Evolutionary conservation across 2,888 invertebrate genomes (phyloP).

Genomic region (Dilophus febrilis): DNA sequence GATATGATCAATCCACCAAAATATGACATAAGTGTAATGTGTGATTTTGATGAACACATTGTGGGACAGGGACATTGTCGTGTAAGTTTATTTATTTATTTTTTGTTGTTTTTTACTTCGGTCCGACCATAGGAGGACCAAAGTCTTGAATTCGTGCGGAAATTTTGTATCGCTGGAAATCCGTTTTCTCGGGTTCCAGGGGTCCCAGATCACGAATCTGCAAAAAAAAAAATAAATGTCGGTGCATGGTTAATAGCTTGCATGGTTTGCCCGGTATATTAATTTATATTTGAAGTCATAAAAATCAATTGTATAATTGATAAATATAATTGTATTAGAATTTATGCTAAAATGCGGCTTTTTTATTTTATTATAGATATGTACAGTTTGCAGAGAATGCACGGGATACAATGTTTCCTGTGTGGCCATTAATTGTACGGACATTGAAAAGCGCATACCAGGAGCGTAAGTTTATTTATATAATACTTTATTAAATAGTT

Average conservation of each 20-base stretch:
- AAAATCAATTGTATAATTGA: not conserved
- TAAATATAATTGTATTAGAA: not conserved
- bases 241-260: too few species aligned
- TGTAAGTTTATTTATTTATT: constrained; percentile 12
- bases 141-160: too few species aligned
- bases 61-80: constrained; percentile 30
- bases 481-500: too few species aligned
- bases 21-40: constrained; percentile 25
- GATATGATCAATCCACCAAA: too few species aligned
- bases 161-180: too few species aligned
- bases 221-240: too few species aligned
- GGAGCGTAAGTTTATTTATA: constrained; percentile 71
- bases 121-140: too few species aligned
- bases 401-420: constrained; percentile 83
- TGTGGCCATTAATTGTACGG: constrained; percentile 41
- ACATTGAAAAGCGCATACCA: constrained; percentile 62
- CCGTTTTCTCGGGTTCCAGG: too few species aligned
- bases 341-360: not conserved
- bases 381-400: constrained; percentile 80
- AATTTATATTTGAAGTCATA: too few species aligned
- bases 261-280: too few species aligned
- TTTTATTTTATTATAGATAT: constrained; percentile 42
- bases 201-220: too few species aligned
- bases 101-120: too few species aligned
- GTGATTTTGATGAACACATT: constrained; percentile 37